Base-by-base conservation (phyloP, 2,888 invertebrate species). In the Polia nebulosa region DNA sequence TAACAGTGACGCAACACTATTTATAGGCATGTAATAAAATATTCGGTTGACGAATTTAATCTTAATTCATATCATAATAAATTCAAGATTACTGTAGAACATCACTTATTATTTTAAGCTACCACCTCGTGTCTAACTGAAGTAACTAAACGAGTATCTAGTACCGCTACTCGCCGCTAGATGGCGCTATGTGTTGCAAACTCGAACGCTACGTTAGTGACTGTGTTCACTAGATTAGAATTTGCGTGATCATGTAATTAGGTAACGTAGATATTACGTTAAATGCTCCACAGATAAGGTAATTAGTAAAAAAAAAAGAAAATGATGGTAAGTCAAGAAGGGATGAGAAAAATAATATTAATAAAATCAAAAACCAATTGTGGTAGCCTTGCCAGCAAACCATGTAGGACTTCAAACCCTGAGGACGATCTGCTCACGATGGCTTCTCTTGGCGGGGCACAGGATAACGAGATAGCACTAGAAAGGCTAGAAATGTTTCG, bases 331-430 rank as follows among this genome's bases (percentile, higher is more conserved):
- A 67, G 60, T 71, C 25, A 66, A 75, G 51, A 72, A 62, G 62
- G 74, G 65, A 71, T 53, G 65, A 67, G 72, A 74, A 78, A 80
- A 76, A 72, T 76, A 72, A 69, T 71, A 72, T 72, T 71, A 77
- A 76, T 70, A 57, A 78, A 84, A 77, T 72, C 76, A 70, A 81
- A 72, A 79, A 84, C 67, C 79, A 86, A 80, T 79, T 72, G 70
- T 83, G 85, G 83, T 87, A 92, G 90, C 93, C 94, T 94, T 94
- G 94, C 94, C 92, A 93, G 88, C 89, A 90, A 92, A 92, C 89
- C 90, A 89, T 88, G 88, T 90, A 89, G 87, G 85, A 89, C 90
- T 92, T 93, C 91, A 91, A 88, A 90, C 93, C 89, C 91, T 92
- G 92, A 92, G 92, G 91, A 92, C 83, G 89, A 84, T 93, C 93